phyloP scores from a whole-genome alignment of 2,113 vertebrate species.

The Mesocricetus auratus region DNA sequence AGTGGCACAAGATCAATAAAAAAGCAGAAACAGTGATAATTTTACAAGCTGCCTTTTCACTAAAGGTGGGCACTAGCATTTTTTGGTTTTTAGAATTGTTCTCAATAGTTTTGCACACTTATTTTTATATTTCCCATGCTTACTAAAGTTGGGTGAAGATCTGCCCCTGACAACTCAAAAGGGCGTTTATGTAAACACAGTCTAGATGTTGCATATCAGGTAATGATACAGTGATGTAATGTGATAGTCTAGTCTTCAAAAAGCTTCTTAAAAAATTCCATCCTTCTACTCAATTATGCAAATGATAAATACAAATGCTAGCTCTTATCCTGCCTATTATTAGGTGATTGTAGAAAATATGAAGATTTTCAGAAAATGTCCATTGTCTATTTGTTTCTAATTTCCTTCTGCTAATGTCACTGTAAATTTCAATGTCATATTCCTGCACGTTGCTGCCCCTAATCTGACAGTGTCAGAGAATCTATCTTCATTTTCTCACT shows the following conservation, averaged over 20 bases:
- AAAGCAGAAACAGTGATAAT: slow-evolving; percentile 54
- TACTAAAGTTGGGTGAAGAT: slow-evolving; percentile 28
- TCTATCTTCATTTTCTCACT: slow-evolving; percentile 99
- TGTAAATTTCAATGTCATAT: slow-evolving; percentile 92
- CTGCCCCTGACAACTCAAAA: slow-evolving; percentile 46
- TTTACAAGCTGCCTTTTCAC: slow-evolving; percentile 58
- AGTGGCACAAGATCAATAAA: slow-evolving; percentile 60
- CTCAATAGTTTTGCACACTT: slow-evolving; percentile 4
- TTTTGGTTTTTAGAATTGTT: slow-evolving; percentile 16
- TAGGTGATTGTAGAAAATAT: slow-evolving; percentile 67
- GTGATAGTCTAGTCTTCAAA: slow-evolving; percentile 30
- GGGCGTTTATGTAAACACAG: slow-evolving; percentile 56
- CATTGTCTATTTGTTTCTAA: slow-evolving; percentile 76
- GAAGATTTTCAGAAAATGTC: slow-evolving; percentile 65
- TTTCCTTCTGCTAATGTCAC: slow-evolving; percentile 86
- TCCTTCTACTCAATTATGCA: slow-evolving; percentile 35
- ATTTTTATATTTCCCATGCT: slow-evolving; percentile 10
- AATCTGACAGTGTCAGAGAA: slow-evolving; percentile 98
- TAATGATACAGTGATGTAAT: neutral
- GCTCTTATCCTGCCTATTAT: slow-evolving; percentile 58
- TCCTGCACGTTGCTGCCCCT: slow-evolving; percentile 90
- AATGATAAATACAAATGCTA: slow-evolving; percentile 26
- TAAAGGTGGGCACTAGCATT: neutral
- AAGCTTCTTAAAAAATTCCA: slow-evolving; percentile 24
- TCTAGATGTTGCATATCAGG: neutral